phyloP scores from a whole-genome alignment of 1,140 invertebrate genomes.

The Musca vetustissima region DNA sequence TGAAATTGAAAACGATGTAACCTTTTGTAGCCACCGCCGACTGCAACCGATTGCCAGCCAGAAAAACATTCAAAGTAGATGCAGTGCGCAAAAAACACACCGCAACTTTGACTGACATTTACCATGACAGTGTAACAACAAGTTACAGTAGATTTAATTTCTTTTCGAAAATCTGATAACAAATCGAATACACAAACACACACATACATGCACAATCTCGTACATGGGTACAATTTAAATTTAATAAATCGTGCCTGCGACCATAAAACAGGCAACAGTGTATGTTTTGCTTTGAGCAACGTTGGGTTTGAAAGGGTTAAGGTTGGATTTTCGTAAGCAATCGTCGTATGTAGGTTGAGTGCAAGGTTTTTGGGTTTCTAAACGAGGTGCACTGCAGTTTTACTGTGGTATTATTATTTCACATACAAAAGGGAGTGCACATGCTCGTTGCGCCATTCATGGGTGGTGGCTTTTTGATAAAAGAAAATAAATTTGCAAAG shows the following conservation, averaged over 20 bases:
- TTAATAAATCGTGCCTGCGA: conserved; percentile 10
- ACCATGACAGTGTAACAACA: conserved; percentile 22
- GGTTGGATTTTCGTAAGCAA: too few species aligned
- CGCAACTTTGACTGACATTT: conserved; percentile 14
- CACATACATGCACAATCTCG: too few species aligned
- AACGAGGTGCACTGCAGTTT: too few species aligned
- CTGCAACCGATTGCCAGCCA: background rate
- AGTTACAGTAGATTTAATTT: conserved; percentile 23
- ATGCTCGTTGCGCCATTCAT: background rate
- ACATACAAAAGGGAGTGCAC: too few species aligned
- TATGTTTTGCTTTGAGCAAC: too few species aligned
- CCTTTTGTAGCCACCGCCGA: background rate
- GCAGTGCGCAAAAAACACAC: too few species aligned
- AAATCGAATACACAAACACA: background rate
- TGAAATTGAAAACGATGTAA: background rate
- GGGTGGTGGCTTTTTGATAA: conserved; percentile 2
- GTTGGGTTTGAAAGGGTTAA: too few species aligned
- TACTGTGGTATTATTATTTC: too few species aligned
- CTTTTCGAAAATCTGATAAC: conserved; percentile 13
- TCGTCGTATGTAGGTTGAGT: too few species aligned
- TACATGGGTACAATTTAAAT: conserved; percentile 10
- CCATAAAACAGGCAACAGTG: background rate
- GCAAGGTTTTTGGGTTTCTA: too few species aligned
- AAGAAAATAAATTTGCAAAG: too few species aligned
- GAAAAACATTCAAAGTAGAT: too few species aligned